Evolutionary conservation across 2,888 invertebrate genomes (phyloP).

Genomic region (Acleris holmiana): DNA sequence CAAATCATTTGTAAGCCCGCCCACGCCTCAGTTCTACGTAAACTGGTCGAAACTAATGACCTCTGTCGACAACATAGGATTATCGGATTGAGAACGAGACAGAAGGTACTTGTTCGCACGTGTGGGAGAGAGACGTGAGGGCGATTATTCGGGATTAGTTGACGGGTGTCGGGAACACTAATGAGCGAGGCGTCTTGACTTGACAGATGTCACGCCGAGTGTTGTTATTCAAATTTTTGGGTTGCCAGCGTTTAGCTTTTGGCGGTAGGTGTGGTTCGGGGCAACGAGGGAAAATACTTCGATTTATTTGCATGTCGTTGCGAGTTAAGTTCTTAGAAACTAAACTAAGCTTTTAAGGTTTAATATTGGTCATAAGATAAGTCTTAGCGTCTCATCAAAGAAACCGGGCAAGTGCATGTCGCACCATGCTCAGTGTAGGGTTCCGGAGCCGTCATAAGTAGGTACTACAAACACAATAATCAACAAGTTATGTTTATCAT

Average conservation of each 20-base stretch:
- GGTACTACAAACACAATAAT: no score
- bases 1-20: constrained; percentile 22
- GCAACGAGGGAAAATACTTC: constrained; percentile 20
- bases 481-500: no score
- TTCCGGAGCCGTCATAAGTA: no score
- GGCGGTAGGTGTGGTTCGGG: constrained; percentile 10
- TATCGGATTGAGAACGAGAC: constrained; percentile 63
- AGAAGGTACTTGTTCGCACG: constrained; percentile 38
- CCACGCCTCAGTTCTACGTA: constrained; percentile 13
- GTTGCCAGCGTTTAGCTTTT: constrained; percentile 32
- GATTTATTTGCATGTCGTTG: constrained; percentile 12
- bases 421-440: no score
- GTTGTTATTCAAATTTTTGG: constrained; percentile 38
- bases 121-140: constrained; percentile 45
- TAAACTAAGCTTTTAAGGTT: no score
- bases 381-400: no score
- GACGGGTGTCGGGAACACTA: constrained; percentile 50
- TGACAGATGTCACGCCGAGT: constrained; percentile 66
- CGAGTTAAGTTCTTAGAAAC: no score
- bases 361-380: no score
- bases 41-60: constrained; percentile 37
- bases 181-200: constrained; percentile 60
- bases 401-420: no score
- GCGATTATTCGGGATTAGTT: constrained; percentile 61
- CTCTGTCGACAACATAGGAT: constrained; percentile 43